Percentiles rank a stretch among this genome's conserved stretches.
Conservation (phyloP, 2,888 invertebrate species). For the Onthophagus sagittarius region DNA sequence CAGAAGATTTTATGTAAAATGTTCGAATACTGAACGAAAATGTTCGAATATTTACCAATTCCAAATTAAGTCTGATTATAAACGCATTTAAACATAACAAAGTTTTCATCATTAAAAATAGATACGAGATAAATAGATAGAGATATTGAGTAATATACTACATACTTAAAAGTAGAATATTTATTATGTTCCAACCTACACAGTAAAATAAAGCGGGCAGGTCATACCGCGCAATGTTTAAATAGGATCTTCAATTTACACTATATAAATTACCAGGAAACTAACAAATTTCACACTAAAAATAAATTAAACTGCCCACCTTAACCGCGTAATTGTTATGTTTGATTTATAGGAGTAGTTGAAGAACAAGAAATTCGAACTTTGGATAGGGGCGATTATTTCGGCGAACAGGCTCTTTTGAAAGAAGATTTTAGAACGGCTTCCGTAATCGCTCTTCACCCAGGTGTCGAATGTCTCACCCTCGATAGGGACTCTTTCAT, state of each 20-base stretch:
- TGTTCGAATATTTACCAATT: too few relatives aligned
- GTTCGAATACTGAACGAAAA: too few relatives aligned
- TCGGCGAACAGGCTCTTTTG: slow-evolving; percentile 63
- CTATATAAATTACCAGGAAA: background rate
- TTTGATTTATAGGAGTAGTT: slow-evolving; percentile 36
- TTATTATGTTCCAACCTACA: background rate
- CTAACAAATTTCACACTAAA: background rate
- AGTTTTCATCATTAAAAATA: too few relatives aligned
- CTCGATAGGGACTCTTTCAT: slow-evolving; percentile 67
- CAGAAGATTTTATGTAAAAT: too few relatives aligned
- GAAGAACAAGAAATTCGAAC: slow-evolving; percentile 58
- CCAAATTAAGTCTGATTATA: too few relatives aligned
- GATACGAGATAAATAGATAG: too few relatives aligned
- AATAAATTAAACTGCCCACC: background rate
- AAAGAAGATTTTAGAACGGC: slow-evolving; percentile 67
- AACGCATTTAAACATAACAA: too few relatives aligned
- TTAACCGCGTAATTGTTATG: slow-evolving; percentile 25
- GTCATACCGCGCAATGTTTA: background rate
- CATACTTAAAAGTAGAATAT: background rate
- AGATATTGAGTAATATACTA: background rate
- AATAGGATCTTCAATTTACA: background rate
- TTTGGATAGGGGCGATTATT: slow-evolving; percentile 59
- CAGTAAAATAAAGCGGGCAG: background rate
- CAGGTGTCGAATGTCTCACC: slow-evolving; percentile 63
- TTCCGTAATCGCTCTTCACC: slow-evolving; percentile 60